phyloP scores from a whole-genome alignment of 37 sponge, comb jelly and placozoan genomes.

The Corticium candelabrum region DNA sequence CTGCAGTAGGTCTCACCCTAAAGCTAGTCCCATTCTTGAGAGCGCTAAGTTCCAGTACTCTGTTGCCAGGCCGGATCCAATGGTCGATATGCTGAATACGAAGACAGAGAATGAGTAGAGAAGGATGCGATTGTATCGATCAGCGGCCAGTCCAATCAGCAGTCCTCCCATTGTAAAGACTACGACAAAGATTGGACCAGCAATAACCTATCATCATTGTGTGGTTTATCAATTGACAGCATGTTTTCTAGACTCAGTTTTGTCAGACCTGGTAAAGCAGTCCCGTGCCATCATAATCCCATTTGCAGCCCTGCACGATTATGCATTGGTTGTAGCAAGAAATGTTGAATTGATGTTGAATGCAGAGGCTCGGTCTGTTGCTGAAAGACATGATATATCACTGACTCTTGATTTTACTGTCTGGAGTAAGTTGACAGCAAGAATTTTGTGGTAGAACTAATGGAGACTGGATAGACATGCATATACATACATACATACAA shows the following conservation, averaged over 20 bases:
- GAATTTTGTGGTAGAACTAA: no score
- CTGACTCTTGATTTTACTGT: no score
- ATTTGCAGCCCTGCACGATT: conserved; percentile 9
- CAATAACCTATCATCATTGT: conserved; percentile 65
- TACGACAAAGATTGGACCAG: conserved; percentile 70
- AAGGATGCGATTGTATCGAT: conserved; percentile 45
- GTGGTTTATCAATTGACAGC: no score
- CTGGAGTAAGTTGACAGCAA: no score
- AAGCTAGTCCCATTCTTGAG: conserved; percentile 44
- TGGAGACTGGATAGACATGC: no score
- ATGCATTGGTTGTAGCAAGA: not conserved
- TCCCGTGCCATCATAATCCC: conserved; percentile 38
- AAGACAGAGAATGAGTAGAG: conserved; percentile 38
- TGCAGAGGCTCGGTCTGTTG: no score
- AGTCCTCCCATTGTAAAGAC: conserved; percentile 63
- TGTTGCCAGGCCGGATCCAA: conserved; percentile 50
- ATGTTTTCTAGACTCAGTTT: not conserved
- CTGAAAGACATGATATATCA: no score
- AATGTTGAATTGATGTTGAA: no score
- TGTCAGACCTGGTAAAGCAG: conserved; percentile 52
- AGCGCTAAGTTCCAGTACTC: conserved; percentile 59
- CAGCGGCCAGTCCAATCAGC: conserved; percentile 47
- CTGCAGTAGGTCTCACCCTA: no score
- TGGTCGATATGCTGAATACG: conserved; percentile 51
- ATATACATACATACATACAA: no score